Conservation (phyloP, 2,113 vertebrate genomes). For the Glaucomys volans region DNA sequence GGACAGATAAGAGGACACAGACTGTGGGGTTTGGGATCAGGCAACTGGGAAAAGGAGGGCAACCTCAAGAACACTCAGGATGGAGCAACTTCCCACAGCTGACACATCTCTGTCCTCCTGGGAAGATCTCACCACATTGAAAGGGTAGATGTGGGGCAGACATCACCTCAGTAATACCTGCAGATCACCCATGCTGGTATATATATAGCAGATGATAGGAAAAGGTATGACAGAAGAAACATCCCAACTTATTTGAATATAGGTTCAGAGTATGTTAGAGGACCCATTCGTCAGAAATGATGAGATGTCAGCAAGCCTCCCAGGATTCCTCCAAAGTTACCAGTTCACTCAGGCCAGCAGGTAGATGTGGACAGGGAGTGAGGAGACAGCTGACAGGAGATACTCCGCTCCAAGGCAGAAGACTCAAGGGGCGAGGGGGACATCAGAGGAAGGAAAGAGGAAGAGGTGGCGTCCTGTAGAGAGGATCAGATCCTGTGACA, state of each 20-base stretch:
- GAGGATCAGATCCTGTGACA: not conserved
- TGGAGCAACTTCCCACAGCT: not conserved
- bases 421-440: not conserved
- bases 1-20: not conserved
- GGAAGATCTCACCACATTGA: not conserved
- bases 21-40: not conserved
- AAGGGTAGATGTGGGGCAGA: not conserved
- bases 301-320: not conserved
- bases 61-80: not conserved
- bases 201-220: not conserved
- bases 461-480: not conserved
- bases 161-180: not conserved
- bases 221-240: not conserved
- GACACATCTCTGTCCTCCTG: not conserved
- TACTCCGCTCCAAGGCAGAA: not conserved
- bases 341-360: not conserved
- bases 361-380: not conserved
- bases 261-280: not conserved
- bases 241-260: not conserved
- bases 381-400: not conserved
- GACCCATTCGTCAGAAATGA: not conserved
- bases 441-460: not conserved
- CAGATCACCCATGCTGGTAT: not conserved
- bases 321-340: not conserved
- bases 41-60: not conserved